Percentiles rank a stretch among this genome's conserved stretches.
Evolutionary conservation across 2,888 invertebrate species (phyloP).

Genomic region (Catocala nupta): DNA sequence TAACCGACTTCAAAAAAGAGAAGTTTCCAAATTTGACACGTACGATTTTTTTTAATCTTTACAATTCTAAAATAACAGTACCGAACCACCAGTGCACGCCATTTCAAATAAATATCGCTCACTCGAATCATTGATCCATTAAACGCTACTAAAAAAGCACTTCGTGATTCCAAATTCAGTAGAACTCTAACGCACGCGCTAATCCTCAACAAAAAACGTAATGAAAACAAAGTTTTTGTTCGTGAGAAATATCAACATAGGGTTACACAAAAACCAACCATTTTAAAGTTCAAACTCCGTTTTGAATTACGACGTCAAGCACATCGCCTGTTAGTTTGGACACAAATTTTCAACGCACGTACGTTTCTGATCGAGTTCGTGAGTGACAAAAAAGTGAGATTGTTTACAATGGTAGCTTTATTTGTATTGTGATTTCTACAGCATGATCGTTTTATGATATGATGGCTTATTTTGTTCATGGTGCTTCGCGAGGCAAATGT

Average conservation of each 20-base stretch:
- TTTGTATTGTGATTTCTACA: constrained; percentile 55
- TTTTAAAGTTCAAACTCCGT: constrained; percentile 57
- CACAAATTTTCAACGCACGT: constrained; percentile 73
- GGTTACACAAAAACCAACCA: constrained; percentile 57
- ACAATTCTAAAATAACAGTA: too few relatives aligned
- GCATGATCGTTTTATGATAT: constrained; percentile 30
- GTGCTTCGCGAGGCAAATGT: constrained; percentile 22
- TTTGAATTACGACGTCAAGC: constrained; percentile 69
- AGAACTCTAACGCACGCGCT: constrained; percentile 58
- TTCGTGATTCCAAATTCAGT: constrained; percentile 39
- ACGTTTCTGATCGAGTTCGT: constrained; percentile 69
- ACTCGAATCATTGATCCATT: constrained; percentile 1
- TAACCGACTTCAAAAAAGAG: too few relatives aligned
- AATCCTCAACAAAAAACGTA: constrained; percentile 46
- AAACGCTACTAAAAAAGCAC: constrained; percentile 28
- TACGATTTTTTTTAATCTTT: too few relatives aligned
- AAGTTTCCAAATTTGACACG: too few relatives aligned
- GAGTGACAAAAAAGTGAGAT: constrained; percentile 68
- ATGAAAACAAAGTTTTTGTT: constrained; percentile 58
- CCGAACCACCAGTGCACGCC: too few relatives aligned
- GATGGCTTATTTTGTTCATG: constrained; percentile 33
- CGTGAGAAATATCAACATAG: constrained; percentile 63
- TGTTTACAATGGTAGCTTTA: constrained; percentile 55
- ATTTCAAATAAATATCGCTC: too few relatives aligned
- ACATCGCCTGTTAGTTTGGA: constrained; percentile 64